A percentile compares a stretch with the other conserved stretches of the same genome.
Conservation (phyloP, 2,113 vertebrate species). For the Rousettus leschenaultii region DNA sequence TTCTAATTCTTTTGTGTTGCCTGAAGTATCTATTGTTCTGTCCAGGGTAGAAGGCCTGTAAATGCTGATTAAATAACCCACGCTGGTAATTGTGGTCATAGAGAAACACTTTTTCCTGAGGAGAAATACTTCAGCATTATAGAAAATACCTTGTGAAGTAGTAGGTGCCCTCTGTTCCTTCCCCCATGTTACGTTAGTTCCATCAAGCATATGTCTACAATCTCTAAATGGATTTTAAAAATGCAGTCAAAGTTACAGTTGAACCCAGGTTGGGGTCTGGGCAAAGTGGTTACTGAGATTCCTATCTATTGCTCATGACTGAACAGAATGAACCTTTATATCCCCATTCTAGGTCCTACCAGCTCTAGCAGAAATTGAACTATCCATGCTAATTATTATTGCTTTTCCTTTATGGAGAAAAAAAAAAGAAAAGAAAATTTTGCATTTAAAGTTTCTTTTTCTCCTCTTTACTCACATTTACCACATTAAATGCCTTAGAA, state of each 20-base stretch:
- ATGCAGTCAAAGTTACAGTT: background rate
- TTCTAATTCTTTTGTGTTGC: constrained; percentile 8
- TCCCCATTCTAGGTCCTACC: background rate
- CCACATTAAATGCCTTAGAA: constrained; percentile 25
- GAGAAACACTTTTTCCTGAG: background rate
- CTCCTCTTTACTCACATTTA: background rate
- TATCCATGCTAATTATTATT: background rate
- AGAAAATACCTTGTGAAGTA: background rate
- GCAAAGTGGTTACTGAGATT: background rate
- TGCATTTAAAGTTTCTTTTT: background rate
- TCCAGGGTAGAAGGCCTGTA: background rate
- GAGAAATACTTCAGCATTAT: background rate
- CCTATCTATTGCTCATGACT: background rate
- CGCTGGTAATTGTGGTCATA: background rate
- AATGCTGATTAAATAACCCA: background rate
- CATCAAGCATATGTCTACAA: background rate
- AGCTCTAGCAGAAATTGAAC: background rate
- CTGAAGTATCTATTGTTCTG: background rate
- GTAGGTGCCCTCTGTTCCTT: background rate
- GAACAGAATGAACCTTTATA: background rate
- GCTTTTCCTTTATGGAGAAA: background rate
- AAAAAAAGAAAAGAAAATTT: background rate
- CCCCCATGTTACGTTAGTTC: background rate
- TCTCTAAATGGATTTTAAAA: background rate
- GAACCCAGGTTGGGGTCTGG: background rate